These are phyloP conservation scores for Emydocephalus ijimae DNA, from an alignment of 2,113 vertebrate species.

Conservation along the genomic window DNA sequence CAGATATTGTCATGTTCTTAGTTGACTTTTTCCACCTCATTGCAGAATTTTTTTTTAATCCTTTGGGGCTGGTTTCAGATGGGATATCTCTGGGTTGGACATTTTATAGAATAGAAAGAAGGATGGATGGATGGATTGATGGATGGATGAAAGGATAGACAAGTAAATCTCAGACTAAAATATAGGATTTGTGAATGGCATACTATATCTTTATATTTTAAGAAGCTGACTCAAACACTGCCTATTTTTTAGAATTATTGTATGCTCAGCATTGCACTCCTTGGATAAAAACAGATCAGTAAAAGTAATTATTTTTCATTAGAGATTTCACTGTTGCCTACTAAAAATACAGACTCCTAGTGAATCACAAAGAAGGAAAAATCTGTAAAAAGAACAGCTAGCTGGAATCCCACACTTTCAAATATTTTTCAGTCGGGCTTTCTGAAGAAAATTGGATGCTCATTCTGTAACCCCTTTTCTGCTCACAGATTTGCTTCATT, in stretches of 20 bases:
- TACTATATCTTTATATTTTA: not conserved
- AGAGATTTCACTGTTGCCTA: not conserved
- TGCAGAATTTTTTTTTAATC: not conserved
- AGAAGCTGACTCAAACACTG: not conserved
- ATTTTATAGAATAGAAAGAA: not conserved
- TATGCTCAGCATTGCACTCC: not conserved
- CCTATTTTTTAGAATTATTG: not conserved
- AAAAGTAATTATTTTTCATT: not conserved
- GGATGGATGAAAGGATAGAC: not conserved
- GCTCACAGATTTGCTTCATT: not conserved
- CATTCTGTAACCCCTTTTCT: not conserved
- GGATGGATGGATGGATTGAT: not conserved
- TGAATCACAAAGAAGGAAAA: not conserved
- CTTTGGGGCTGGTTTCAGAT: not conserved
- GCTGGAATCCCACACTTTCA: not conserved
- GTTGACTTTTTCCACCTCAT: not conserved
- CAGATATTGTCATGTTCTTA: not conserved
- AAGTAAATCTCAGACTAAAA: not conserved
- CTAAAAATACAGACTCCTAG: not conserved
- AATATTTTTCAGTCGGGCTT: not conserved
- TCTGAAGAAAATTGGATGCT: not conserved
- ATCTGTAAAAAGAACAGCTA: not conserved
- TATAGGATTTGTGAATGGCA: not conserved
- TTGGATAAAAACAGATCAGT: not conserved
- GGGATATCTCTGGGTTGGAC: not conserved